These are phyloP conservation scores for Hippocampus guttulatus DNA, from an alignment of 2,113 vertebrate genomes.

Conservation along the genomic window DNA sequence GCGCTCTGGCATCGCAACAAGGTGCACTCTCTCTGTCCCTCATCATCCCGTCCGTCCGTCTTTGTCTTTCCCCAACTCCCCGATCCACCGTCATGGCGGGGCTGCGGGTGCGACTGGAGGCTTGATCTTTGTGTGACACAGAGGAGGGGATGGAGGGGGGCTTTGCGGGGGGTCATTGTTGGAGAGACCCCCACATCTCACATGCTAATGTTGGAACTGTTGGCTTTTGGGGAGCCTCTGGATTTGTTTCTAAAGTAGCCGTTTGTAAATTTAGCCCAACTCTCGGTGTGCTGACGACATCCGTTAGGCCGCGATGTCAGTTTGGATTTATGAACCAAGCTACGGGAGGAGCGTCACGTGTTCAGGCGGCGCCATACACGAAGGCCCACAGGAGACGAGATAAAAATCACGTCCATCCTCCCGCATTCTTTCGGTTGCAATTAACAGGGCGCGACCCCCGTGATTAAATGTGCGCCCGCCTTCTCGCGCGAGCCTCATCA, in stretches of 20 bases:
- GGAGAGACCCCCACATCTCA: constrained; percentile 46
- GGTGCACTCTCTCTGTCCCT: constrained; percentile 53
- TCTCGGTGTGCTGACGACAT: neutral
- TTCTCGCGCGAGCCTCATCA: constrained; percentile 50
- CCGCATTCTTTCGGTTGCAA: constrained; percentile 38
- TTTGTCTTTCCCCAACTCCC: constrained; percentile 57
- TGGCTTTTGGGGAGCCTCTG: constrained; percentile 40
- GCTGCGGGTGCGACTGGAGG: constrained; percentile 26
- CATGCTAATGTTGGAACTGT: constrained; percentile 61
- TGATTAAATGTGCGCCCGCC: constrained; percentile 54
- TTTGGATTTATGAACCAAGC: neutral
- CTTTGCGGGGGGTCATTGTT: constrained; percentile 55
- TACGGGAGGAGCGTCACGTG: neutral
- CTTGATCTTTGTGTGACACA: constrained; percentile 46
- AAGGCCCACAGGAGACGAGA: constrained; percentile 25
- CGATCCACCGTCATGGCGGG: constrained; percentile 37
- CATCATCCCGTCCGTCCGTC: constrained; percentile 69
- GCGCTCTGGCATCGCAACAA: constrained; percentile 49
- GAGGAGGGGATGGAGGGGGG: constrained; percentile 13
- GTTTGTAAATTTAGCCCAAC: constrained; percentile 42
- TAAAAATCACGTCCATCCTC: constrained; percentile 28
- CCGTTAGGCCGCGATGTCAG: too few species aligned
- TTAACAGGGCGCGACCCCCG: constrained; percentile 56
- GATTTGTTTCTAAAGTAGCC: constrained; percentile 26
- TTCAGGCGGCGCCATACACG: constrained; percentile 5